Base-by-base conservation (phyloP, 1,140 invertebrate species). In the Doryteuthis pealeii region DNA sequence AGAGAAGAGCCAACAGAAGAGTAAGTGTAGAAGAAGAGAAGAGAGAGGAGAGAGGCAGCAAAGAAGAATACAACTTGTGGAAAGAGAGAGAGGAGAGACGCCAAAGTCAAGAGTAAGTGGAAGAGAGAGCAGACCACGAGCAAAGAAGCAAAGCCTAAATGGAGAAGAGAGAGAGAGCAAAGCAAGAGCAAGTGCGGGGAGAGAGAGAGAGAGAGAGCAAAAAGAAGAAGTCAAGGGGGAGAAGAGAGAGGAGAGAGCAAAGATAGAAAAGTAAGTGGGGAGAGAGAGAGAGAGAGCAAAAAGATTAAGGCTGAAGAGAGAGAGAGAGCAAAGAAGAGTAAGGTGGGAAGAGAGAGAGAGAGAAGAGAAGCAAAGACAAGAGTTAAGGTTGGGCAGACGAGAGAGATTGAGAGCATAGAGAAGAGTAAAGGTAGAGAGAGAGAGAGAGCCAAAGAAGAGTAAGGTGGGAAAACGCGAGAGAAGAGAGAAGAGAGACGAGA, bases 401-500 rank as follows among this genome's bases (percentile, higher is more conserved):
- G 45, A 49, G 22, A 22, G 45, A 8, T 8, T 0, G 22, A 49
- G 45, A 22, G 22, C 10, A 22, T 10, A 49, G 22, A 22, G 45
- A 49, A 49, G 45, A 0, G 22, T 12, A 22, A 22, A 49, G 22
- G 45, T 10, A 0, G 45, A 22, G 22, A 49, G 45, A 22, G 22
- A 49, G 45, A 22, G 22, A 49, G 45, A 22, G 22, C n/a, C n/a
- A 49, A 22, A 22, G 22, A 49, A 22, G 45, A 49, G 45, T 10
- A 49, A 49, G 45, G 45, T 12, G 22, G 45, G 22, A 49, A 49
- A 49, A 22, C 10, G 22, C 10, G 45, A 49, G 45, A 49, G 45
- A 49, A 49, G 22, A 22, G 22, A 49, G 22, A 22, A 49, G 75
- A 76, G 3, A 82, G 79, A 43, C n/a, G 75, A 12, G 62, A n/a